phyloP scores from a whole-genome alignment of 2,797 vertebrate species.

The Danio jaintianensis region DNA sequence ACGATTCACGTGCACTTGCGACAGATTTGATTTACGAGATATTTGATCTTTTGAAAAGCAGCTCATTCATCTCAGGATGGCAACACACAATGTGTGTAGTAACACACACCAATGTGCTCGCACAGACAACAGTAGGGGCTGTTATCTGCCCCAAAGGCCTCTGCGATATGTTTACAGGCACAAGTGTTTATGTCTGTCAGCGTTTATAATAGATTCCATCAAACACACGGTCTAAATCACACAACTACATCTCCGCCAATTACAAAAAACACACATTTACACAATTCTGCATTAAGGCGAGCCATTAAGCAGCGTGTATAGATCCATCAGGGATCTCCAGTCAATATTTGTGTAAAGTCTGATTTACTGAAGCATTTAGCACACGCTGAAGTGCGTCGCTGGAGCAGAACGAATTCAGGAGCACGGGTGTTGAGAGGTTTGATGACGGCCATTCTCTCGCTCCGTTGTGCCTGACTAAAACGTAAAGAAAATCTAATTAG shows the following conservation, averaged over 20 bases:
- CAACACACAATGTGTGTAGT: conserved; percentile 6
- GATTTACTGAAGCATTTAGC: conserved; percentile 39
- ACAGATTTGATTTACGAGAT: conserved; percentile 67
- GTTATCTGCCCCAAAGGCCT: conserved; percentile 57
- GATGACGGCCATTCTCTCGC: conserved; percentile 15
- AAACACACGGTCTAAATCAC: background rate
- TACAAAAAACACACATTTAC: conserved; percentile 37
- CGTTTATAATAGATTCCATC: conserved; percentile 43
- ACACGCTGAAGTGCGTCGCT: conserved; percentile 5
- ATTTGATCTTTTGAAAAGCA: conserved; percentile 63
- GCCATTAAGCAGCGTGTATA: background rate
- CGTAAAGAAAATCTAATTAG: conserved; percentile 42
- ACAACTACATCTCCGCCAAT: conserved; percentile 15
- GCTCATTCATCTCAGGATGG: conserved; percentile 22
- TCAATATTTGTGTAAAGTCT: conserved; percentile 42
- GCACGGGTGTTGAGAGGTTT: conserved; percentile 12
- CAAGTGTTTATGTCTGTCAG: conserved; percentile 41
- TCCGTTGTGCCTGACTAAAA: conserved; percentile 31
- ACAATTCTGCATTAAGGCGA: conserved; percentile 24
- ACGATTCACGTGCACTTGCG: conserved; percentile 21
- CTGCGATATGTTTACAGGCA: conserved; percentile 47
- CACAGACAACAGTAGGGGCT: conserved; percentile 38
- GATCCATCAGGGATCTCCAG: conserved; percentile 21
- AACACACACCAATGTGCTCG: conserved; percentile 22
- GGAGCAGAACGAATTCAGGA: conserved; percentile 14